Conservation (phyloP, 2,888 invertebrate genomes). For the Polydrusus cervinus region DNA sequence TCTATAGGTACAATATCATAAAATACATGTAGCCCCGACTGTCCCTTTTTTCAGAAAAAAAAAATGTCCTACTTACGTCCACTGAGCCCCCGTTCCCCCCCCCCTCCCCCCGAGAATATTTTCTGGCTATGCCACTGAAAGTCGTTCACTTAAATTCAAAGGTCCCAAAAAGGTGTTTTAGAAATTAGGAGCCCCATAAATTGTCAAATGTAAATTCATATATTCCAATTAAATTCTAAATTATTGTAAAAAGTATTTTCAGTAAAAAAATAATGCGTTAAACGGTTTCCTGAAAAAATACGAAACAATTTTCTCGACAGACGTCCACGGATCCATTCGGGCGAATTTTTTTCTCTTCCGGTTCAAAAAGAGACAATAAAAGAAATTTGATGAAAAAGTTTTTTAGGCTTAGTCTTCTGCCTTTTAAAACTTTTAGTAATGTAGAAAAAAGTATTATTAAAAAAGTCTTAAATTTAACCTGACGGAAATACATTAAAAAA, state of each 20-base stretch:
- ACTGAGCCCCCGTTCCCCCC: too few relatives aligned
- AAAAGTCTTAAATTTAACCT: neutral
- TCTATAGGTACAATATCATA: too few relatives aligned
- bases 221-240: neutral
- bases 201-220: too few relatives aligned
- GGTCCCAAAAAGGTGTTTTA: too few relatives aligned
- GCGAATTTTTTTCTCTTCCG: slow-evolving; percentile 3
- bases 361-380: slow-evolving; percentile 3
- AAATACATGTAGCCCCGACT: too few relatives aligned
- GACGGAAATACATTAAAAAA: slow-evolving; percentile 4
- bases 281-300: slow-evolving; percentile 7
- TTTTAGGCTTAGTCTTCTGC: neutral
- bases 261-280: neutral
- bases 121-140: too few relatives aligned
- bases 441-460: neutral
- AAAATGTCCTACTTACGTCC: too few relatives aligned
- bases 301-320: slow-evolving; percentile 4
- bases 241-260: neutral
- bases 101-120: too few relatives aligned
- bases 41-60: too few relatives aligned
- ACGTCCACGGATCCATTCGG: neutral
- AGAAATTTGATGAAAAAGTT: slow-evolving; percentile 14
- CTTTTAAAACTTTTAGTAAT: neutral
- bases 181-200: too few relatives aligned
- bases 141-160: neutral